A percentile compares a stretch with the other conserved stretches of the same genome.
These are phyloP conservation scores for Cantharis nigra DNA, from an alignment of 2,888 invertebrate species.

Conservation along the genomic window DNA sequence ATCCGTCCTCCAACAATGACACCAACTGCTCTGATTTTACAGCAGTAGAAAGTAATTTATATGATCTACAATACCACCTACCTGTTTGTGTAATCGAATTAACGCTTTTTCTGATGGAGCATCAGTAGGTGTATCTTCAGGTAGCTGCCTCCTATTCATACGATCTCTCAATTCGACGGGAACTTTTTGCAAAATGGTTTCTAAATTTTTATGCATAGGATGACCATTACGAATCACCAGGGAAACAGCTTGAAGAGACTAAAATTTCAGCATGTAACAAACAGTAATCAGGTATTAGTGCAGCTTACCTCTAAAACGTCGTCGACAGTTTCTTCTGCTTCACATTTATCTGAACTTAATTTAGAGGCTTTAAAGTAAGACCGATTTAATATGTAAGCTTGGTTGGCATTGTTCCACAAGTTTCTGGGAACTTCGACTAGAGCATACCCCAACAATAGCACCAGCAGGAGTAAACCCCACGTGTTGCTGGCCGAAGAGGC, in stretches of 20 bases:
- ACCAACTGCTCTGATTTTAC: too few species aligned
- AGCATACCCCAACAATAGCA: slow-evolving; percentile 91
- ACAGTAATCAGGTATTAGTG: slow-evolving; percentile 15
- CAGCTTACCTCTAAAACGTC: slow-evolving; percentile 84
- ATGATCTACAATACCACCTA: slow-evolving; percentile 46
- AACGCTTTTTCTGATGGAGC: slow-evolving; percentile 82
- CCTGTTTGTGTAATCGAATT: slow-evolving; percentile 88
- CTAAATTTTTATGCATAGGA: slow-evolving; percentile 77
- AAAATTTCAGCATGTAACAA: slow-evolving; percentile 38
- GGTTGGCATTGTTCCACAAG: slow-evolving; percentile 88
- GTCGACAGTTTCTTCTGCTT: slow-evolving; percentile 95
- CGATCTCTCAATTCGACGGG: slow-evolving; percentile 78
- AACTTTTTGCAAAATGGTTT: slow-evolving; percentile 88
- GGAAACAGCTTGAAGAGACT: slow-evolving; percentile 84
- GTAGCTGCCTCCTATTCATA: slow-evolving; percentile 67
- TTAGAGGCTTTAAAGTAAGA: slow-evolving; percentile 95
- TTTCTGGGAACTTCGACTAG: slow-evolving; percentile 93
- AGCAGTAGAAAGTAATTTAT: too few species aligned
- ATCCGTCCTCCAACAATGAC: too few species aligned
- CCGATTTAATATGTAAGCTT: slow-evolving; percentile 80
- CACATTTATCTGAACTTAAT: slow-evolving; percentile 91
- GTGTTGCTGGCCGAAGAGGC: slow-evolving; percentile 99
- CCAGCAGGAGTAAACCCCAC: slow-evolving; percentile 95
- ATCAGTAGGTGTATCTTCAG: slow-evolving; percentile 65
- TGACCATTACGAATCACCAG: slow-evolving; percentile 77